Evolutionary conservation across 2,113 vertebrate genomes (phyloP), one percentile per base, ranked within the genome.

Genomic region (Petaurus breviceps): DNA sequence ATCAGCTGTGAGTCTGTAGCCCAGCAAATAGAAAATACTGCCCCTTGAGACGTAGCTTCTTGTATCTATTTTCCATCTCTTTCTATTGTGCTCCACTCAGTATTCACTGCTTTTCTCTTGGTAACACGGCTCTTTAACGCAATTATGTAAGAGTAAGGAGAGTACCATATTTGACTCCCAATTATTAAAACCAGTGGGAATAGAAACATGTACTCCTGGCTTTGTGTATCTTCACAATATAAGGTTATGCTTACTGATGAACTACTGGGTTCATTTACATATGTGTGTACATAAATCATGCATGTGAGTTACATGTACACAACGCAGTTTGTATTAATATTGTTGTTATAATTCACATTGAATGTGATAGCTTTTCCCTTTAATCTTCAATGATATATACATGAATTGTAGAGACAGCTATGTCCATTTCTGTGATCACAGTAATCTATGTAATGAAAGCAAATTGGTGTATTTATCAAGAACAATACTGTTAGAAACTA

Each of bases 1-100:
- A 99, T 99, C 99, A 99, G 99, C 99, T 99, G 99, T 95, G 98
- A 99, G 99, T 99, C 99, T 99, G 99, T 99, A 99, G 99, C 99
- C 99, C 99, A 98, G 99, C 99, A 99, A 99, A 99, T 99, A 99
- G 99, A 99, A 99, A 99, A 99, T 99, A 98, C 98, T 98, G 98
- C 99, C 99, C 99, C 99, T 94, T 97, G 99, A 99, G 99, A 99
- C 99, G 97, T 92, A 95, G 98, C 99, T 99, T 99, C 99, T 99
- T 99, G 99, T 99, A 99, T 99, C 99, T 99, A 99, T 99, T 99
- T 99, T 99, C 99, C 98, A 99, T 99, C 99, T 99, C 98, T 98
- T 99, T 99, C 99, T 99, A 98, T 99, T 99, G 99, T 99, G 98
- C 97, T 98, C 98, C 97, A 97, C 98, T 98, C 99, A 97, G 98